Percentiles rank a stretch among this genome's conserved stretches.
Conservation (phyloP, 2,888 invertebrate genomes). For the Meandrusa payeni region DNA sequence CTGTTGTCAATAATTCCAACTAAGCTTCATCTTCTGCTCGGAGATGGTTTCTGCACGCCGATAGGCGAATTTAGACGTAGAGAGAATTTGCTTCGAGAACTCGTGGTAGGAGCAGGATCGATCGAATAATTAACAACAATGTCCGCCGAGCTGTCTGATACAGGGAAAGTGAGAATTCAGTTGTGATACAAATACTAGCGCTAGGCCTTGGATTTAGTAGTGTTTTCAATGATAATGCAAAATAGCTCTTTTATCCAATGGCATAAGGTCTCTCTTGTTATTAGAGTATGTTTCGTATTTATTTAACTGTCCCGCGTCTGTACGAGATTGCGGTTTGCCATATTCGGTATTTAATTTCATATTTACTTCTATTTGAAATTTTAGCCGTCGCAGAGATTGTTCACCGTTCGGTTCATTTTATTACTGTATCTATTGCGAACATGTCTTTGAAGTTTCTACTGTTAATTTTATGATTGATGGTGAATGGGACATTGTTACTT, state of each 20-base stretch:
- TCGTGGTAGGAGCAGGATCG: slow-evolving; percentile 36
- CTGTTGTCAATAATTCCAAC: no score
- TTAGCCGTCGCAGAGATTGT: slow-evolving; percentile 2
- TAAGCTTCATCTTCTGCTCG: no score
- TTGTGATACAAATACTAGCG: slow-evolving; percentile 36
- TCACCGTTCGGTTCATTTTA: slow-evolving; percentile 12
- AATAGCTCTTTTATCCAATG: slow-evolving; percentile 9
- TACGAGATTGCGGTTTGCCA: slow-evolving; percentile 17
- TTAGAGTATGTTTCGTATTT: slow-evolving; percentile 12
- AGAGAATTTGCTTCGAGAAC: slow-evolving; percentile 39
- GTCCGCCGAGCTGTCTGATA: slow-evolving; percentile 42
- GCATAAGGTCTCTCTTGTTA: slow-evolving; percentile 17
- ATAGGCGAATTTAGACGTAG: no score
- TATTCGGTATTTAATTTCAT: slow-evolving; percentile 20
- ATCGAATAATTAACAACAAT: slow-evolving; percentile 48
- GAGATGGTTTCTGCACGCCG: no score
- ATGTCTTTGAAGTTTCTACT: slow-evolving; percentile 1
- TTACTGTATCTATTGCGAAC: slow-evolving; percentile 12
- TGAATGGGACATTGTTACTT: no score
- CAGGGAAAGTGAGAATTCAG: slow-evolving; percentile 61
- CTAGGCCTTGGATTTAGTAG: slow-evolving; percentile 15
- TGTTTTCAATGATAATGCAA: slow-evolving; percentile 12
- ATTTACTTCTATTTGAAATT: slow-evolving; percentile 21
- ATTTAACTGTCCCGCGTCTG: slow-evolving; percentile 18
- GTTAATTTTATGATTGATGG: background rate